Evolutionary conservation across 2,888 invertebrate species (phyloP), one percentile per base, ranked within the genome.

Genomic region (Rhingia campestris): DNA sequence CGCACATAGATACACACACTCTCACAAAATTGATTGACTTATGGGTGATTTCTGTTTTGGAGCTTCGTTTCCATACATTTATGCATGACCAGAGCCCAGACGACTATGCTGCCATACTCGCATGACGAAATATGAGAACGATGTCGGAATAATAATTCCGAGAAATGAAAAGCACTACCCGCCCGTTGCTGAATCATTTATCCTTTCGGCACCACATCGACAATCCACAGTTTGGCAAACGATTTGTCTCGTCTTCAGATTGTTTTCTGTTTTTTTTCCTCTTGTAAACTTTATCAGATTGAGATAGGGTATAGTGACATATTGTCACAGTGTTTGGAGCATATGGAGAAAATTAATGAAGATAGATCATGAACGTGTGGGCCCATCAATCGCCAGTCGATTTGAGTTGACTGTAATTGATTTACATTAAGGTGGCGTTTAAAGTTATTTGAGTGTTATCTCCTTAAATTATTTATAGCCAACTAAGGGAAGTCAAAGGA

Each of bases 11-110:
- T 4, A 9, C 10, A 53, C 0, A 5, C 12, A 41, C 33, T 12
- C 41, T 30, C 3, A 47, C 35, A 41, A 45, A 80, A 59, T 54
- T 80, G 79, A 80, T 80, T 80, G 79, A 73, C 66, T 79, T 80
- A 66, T 80, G 39, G 72, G 30, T 39, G 73, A 61, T 73, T 73
- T 80, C 43, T 73, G 43, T 47, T 67, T 59, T 58, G 66, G 56
- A 67, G 14, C 67, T 74, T 80, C 73, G 74, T 73, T 74, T 80
- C 61, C 59, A 80, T 73, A 80, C 43, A 53, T 59, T 72, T 72
- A 79, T 79, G 66, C 70, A 58, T 51, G 53, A 45, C 54, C 41
- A 32, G 54, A 33, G 45, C 47, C 12, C 12, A n/a, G 37, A 12
- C 54, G 47, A 37, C 37, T 56, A 22, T 2, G 22, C 45, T 35